These are phyloP conservation scores for Garrulus glandarius DNA, from an alignment of 2,797 vertebrate genomes.

Conservation along the genomic window DNA sequence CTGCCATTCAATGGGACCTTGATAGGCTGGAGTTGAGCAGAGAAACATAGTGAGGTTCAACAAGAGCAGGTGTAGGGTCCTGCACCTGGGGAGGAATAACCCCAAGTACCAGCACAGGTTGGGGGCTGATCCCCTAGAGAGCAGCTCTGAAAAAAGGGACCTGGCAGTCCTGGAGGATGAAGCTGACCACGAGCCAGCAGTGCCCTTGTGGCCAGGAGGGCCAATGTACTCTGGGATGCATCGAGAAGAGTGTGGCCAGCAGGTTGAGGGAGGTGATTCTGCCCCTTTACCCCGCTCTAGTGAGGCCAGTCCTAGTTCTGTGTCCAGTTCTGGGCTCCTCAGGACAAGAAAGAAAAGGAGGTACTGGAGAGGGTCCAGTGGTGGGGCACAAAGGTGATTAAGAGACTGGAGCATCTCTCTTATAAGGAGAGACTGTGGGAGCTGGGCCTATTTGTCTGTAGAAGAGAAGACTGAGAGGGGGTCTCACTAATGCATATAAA, in stretches of 20 bases:
- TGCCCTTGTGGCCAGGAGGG: fast-evolving
- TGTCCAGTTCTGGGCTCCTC: background rate
- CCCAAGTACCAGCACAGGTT: background rate
- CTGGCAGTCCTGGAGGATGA: too few species aligned
- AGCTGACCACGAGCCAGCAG: too few species aligned
- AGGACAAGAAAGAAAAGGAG: background rate
- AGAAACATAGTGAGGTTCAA: background rate
- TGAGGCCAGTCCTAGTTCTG: background rate
- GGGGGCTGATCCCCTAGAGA: background rate
- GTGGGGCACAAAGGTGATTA: background rate
- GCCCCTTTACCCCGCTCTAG: background rate
- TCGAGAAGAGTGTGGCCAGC: background rate
- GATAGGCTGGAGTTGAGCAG: background rate
- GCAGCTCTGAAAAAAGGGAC: background rate
- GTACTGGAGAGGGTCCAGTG: background rate
- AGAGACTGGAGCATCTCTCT: background rate
- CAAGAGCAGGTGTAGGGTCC: background rate
- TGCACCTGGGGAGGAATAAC: background rate
- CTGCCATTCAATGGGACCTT: background rate
- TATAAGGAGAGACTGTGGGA: background rate
- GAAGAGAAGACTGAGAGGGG: background rate
- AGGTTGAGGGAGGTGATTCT: fast-evolving
- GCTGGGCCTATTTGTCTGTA: background rate
- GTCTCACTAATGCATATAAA: background rate
- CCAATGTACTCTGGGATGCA: too few species aligned